Conservation (phyloP, 2,888 invertebrate genomes). For the Amaurobius ferox region DNA sequence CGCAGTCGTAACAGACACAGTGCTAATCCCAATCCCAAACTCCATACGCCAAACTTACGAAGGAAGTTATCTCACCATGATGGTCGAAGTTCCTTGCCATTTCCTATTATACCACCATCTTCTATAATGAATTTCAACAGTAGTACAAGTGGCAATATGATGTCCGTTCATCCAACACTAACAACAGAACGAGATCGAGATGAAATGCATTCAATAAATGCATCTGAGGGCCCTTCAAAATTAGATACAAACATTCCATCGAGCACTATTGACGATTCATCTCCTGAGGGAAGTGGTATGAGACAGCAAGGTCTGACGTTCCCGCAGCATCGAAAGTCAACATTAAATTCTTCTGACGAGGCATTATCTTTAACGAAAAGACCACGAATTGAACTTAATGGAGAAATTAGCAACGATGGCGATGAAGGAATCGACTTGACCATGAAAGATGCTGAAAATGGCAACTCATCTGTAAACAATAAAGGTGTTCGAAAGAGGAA, state of each 20-base stretch:
- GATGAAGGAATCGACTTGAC: slow-evolving; percentile 69
- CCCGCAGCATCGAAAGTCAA: slow-evolving; percentile 29
- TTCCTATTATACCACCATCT: slow-evolving; percentile 81
- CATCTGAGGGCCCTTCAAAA: slow-evolving; percentile 16
- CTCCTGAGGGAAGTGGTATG: slow-evolving; percentile 16
- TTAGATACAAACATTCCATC: slow-evolving; percentile 44
- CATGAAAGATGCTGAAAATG: slow-evolving; percentile 61
- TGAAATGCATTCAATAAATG: not conserved
- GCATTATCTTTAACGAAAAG: slow-evolving; percentile 65
- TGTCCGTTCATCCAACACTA: slow-evolving; percentile 36
- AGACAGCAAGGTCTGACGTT: slow-evolving; percentile 20
- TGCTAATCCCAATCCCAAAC: slow-evolving; percentile 98
- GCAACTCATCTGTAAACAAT: slow-evolving; percentile 76
- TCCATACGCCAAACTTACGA: slow-evolving; percentile 95
- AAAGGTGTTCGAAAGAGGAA: slow-evolving; percentile 89
- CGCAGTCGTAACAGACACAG: slow-evolving; percentile 96
- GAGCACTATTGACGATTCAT: slow-evolving; percentile 56
- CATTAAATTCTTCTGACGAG: slow-evolving; percentile 24
- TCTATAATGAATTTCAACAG: slow-evolving; percentile 45
- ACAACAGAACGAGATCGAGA: slow-evolving; percentile 36
- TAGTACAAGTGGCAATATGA: slow-evolving; percentile 27
- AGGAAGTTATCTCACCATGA: slow-evolving; percentile 96
- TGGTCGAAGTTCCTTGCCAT: slow-evolving; percentile 91
- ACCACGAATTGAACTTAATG: slow-evolving; percentile 53
- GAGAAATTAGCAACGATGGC: slow-evolving; percentile 66